Evolutionary conservation across 2,888 invertebrate species (phyloP), one percentile per base, ranked within the genome.

Genomic region (Drosophila mulleri): DNA sequence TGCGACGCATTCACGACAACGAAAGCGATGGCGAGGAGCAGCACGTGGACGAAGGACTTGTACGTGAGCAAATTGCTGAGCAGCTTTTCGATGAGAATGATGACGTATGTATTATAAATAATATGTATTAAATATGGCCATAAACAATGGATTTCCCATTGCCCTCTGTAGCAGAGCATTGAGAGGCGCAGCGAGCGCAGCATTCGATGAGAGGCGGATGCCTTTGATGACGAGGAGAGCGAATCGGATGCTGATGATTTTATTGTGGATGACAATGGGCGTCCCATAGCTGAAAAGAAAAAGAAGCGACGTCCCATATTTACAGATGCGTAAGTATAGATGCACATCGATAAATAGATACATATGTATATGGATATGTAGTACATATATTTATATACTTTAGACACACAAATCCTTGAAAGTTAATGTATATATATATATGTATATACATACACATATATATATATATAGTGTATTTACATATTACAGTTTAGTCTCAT

Each of bases 201-300:
- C 78, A 94, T 95, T 44, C 94, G 95, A n/a, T n/a, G n/a, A 11
- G 95, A 95, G 2, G 94, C 94, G 0, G 91, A 91, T 37, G 67
- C 85, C 50, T 91, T 90, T 44, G 95, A 95, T 58, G 97, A 97
- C 74, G 97, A 97, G 82, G 95, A 96, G 69, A 96, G 97, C 72
- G 95, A 96, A 83, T 97, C 97, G 0, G 97, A 98, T 91, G 97
- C 97, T 5, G 98, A 98, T 94, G 98, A 98, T 92, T 99, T 99
- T 92, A 99, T 99, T 91, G 99, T 99, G 0, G 98, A 98, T 90
- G 98, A 98, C 90, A 98, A 99, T 88, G 98, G 97, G 1, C 94
- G 96, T 80, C 98, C 98, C 0, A 96, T 98, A 67, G 95, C 96
- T 9, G 96, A 96, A 76, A 96, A 96, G 77, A 95, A 96, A 89